Conservation (phyloP, 2,113 vertebrate species). For the Microtus montanus region DNA sequence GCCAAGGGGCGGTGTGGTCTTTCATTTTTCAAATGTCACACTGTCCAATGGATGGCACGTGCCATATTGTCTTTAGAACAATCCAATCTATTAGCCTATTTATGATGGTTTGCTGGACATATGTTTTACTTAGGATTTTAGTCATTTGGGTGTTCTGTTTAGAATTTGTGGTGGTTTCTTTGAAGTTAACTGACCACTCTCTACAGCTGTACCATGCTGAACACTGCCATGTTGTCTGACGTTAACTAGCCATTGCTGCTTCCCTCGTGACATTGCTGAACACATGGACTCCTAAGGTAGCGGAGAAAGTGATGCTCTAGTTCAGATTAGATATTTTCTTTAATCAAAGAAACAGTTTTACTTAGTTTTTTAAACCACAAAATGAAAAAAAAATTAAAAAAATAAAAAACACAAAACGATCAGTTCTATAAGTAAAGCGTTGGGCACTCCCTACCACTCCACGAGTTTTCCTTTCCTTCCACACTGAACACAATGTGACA, state of each 20-base stretch:
- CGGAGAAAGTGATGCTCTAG: not conserved
- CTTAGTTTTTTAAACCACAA: conserved; percentile 29
- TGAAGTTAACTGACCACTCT: not conserved
- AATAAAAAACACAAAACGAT: not conserved
- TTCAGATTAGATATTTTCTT: conserved; percentile 29
- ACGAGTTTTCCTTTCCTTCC: not conserved
- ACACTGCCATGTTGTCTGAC: not conserved
- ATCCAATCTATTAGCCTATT: not conserved
- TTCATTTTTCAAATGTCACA: not conserved
- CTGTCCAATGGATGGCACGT: not conserved
- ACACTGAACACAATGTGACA: not conserved
- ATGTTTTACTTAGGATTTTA: conserved; percentile 42
- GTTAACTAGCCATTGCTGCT: not conserved
- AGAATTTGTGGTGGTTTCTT: not conserved
- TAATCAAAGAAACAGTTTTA: conserved; percentile 5
- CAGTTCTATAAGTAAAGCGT: not conserved
- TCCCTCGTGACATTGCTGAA: not conserved
- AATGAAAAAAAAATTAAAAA: not conserved
- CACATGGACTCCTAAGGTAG: not conserved
- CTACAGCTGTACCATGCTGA: not conserved
- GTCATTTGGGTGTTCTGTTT: not conserved
- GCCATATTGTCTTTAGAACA: conserved; percentile 36
- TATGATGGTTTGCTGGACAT: conserved; percentile 12
- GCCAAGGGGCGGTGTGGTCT: not conserved
- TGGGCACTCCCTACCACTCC: not conserved